Base-by-base conservation (phyloP, 2,888 invertebrate genomes). In the Zygothrica quintamaculata region DNA sequence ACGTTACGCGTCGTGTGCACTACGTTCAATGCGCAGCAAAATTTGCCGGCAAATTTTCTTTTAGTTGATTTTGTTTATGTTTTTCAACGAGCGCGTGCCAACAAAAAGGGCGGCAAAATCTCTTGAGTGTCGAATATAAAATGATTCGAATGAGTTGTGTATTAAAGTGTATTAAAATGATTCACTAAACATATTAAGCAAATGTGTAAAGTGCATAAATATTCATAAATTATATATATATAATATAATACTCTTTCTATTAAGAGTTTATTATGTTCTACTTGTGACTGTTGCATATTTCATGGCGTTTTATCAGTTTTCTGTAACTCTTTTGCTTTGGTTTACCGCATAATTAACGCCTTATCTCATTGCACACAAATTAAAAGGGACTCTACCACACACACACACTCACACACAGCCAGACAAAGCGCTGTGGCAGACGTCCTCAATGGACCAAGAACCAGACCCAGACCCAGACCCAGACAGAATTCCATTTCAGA, bases 311-410 rank as follows among this genome's bases (percentile, higher is more conserved):
- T 11, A 46, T 16, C 12, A 18, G n/a, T 8, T 34, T 37, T n/a
- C n/a, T n/a, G n/a, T n/a, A n/a, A n/a, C 15, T 36, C 11, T 29
- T 29, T 25, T 55, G 42, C 43, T 53, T 52, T 11, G 16, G 40
- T 15, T 47, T 25, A 43, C 55, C 33, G 60, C 51, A 74, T 84
- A 87, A 81, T 81, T 72, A 80, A 64, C 71, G 71, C 67, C 58
- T 73, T 84, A 87, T 87, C 87, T 52, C 65, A 65, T 34, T 70
- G 75, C 61, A 48, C 68, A 77, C 75, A 87, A 85, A 80, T 84
- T 72, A 72, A 87, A 80, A 61, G 66, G 75, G 51, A n/a, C n/a
- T 77, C 76, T 72, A 31, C 25, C 37, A 5, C 33, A 53, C 47
- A 31, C 71, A 65, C 58, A 65, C 67, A 58, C n/a, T n/a, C n/a